Percentiles rank a stretch among this genome's conserved stretches.
Conservation (phyloP, 2,888 invertebrate genomes). For the Monochamus alternatus region DNA sequence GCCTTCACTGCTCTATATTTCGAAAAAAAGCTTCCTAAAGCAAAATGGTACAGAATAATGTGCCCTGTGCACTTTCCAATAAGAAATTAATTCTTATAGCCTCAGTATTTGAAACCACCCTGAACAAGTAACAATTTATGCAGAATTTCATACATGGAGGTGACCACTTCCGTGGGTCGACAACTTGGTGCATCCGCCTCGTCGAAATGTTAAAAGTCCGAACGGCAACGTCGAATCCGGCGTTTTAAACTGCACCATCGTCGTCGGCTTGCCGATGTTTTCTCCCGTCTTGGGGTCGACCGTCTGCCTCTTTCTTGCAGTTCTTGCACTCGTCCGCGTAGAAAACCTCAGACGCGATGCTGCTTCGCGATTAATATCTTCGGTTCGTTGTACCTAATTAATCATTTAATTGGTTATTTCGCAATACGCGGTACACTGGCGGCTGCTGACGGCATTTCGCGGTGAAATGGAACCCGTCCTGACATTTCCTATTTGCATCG, state of each 20-base stretch:
- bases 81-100: too few species aligned
- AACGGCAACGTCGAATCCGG: constrained; percentile 14
- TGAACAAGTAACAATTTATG: too few species aligned
- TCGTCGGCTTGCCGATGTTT: constrained; percentile 21
- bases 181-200: too few species aligned
- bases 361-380: constrained; percentile 25
- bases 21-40: too few species aligned
- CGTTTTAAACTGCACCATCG: constrained; percentile 23
- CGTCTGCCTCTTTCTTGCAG: constrained; percentile 10
- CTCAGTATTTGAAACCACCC: too few species aligned
- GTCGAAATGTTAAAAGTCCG: not conserved
- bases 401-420: constrained; percentile 32
- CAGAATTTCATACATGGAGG: too few species aligned
- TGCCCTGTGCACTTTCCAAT: too few species aligned
- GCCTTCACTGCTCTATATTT: too few species aligned
- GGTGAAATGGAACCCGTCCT: constrained; percentile 7
- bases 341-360: constrained; percentile 17
- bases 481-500: not conserved
- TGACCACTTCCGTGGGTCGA: too few species aligned
- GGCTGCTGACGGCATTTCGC: not conserved
- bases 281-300: constrained; percentile 24
- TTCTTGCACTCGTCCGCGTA: constrained; percentile 15
- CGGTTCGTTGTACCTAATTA: constrained; percentile 33
- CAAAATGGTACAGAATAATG: too few species aligned
- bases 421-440: constrained; percentile 22